Evolutionary conservation across 2,888 invertebrate genomes (phyloP), one percentile per base, ranked within the genome.

Genomic region (Cosmopolites sordidus): DNA sequence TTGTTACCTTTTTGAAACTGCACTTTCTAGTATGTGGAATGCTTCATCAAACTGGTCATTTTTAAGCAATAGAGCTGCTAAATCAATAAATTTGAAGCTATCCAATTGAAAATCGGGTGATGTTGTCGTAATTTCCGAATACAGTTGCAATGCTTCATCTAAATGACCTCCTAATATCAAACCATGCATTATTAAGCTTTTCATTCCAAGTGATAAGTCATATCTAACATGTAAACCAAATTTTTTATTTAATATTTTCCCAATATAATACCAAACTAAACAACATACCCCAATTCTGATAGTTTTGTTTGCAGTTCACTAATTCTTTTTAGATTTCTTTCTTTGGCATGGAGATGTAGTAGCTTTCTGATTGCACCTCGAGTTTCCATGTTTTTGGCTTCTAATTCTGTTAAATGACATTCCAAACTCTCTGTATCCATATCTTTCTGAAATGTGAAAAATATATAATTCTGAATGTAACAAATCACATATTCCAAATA

Each of bases 11-110:
- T 51, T 52, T 40, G 15, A 43, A 37, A 22, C 43, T 48, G 82
- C 80, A 15, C 78, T 73, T 22, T 67, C 71, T 17, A 86, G 73
- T 55, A 84, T 61, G 2, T 73, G 67, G 6, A 76, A 65, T 0
- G 80, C 81, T 30, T 74, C 72, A 1, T 72, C 65, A 46, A 77
- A 70, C 58, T 72, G 72, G 51, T 74, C 71, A 9, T 76, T 70
- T 38, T 77, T 74, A 2, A 83, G 78, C 68, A 86, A 74, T 3
- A 83, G 71, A 0, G 79, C 78, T 0, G 83, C 83, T 52, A 79
- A 82, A 63, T 83, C 82, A 1, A 87, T 73, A 1, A 86, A 69
- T 69, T 87, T 88, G 65, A 76, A 81, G 60, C 80, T 80, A 66
- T 87, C 87, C 12, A 87, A 62, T 1, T 67, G 69, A 64, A 86